Evolutionary conservation across 2,113 vertebrate genomes (phyloP).

Genomic region (Tichodroma muraria): DNA sequence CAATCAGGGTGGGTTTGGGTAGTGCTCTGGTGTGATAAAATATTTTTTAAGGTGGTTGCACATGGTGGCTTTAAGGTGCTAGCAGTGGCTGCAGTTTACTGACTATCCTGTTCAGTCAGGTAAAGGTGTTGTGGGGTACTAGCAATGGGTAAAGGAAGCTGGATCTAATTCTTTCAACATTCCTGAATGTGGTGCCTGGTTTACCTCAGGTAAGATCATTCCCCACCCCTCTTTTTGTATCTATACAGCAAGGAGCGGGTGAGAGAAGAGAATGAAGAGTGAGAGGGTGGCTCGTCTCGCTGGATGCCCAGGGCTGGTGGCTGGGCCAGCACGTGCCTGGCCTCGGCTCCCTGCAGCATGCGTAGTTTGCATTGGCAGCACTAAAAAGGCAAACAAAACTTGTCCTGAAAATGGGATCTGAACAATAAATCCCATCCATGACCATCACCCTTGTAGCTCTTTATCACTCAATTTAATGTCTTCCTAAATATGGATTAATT

Average conservation of each 20-base stretch:
- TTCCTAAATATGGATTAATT: not conserved
- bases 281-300: too few relatives aligned
- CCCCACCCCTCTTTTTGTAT: not conserved
- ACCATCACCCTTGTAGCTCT: not conserved
- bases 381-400: not conserved
- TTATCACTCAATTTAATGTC: not conserved
- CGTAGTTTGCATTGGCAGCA: not conserved
- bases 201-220: not conserved
- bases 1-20: not conserved
- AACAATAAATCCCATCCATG: not conserved
- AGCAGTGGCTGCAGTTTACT: not conserved
- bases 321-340: not conserved
- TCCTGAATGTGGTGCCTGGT: not conserved
- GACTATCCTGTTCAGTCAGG: not conserved
- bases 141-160: not conserved
- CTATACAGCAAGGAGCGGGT: not conserved
- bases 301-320: not conserved
- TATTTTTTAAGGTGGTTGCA: not conserved
- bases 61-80: not conserved
- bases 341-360: rapidly evolving
- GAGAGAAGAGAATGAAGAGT: not conserved
- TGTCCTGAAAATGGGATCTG: not conserved
- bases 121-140: not conserved
- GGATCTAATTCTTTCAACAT: not conserved
- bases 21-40: not conserved